phyloP scores from a whole-genome alignment of 2,888 invertebrate species.

The Cosmia trapezina region DNA sequence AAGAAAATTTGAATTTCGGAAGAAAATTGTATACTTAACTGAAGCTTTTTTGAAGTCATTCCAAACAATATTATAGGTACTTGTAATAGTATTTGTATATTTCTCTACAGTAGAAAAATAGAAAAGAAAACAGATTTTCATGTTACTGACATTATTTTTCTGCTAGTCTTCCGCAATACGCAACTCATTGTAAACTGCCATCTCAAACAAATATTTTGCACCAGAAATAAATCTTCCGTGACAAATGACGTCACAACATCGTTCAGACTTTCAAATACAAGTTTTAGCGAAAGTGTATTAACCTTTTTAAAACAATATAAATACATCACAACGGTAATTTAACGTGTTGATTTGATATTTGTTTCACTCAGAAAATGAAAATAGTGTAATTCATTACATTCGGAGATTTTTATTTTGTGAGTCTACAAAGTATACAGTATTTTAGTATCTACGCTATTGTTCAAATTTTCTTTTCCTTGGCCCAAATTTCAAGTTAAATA shows the following conservation, averaged over 20 bases:
- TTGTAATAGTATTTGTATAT: too few species aligned
- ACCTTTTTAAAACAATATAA: constrained; percentile 31
- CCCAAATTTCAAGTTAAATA: not conserved
- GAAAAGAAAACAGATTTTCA: not conserved
- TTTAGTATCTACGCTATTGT: not conserved
- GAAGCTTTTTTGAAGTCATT: too few species aligned
- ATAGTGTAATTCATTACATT: constrained; percentile 12
- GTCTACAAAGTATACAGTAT: not conserved
- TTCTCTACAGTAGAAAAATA: not conserved
- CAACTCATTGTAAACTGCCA: constrained; percentile 41
- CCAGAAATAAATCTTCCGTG: constrained; percentile 44
- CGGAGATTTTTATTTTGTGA: not conserved
- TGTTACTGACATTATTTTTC: constrained; percentile 20
- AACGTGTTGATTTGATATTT: constrained; percentile 6
- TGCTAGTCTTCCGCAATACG: constrained; percentile 44
- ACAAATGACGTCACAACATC: constrained; percentile 35
- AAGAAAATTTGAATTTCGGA: too few species aligned
- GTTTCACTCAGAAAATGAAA: not conserved
- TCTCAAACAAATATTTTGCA: constrained; percentile 38
- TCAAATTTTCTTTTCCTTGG: not conserved
- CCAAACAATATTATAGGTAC: too few species aligned
- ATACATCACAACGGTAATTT: not conserved
- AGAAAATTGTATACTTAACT: too few species aligned
- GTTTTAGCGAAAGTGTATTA: constrained; percentile 16
- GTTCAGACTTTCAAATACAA: not conserved